Base-by-base conservation (phyloP, 2,888 invertebrate species). In the Acanthococcus lagerstroemiae region DNA sequence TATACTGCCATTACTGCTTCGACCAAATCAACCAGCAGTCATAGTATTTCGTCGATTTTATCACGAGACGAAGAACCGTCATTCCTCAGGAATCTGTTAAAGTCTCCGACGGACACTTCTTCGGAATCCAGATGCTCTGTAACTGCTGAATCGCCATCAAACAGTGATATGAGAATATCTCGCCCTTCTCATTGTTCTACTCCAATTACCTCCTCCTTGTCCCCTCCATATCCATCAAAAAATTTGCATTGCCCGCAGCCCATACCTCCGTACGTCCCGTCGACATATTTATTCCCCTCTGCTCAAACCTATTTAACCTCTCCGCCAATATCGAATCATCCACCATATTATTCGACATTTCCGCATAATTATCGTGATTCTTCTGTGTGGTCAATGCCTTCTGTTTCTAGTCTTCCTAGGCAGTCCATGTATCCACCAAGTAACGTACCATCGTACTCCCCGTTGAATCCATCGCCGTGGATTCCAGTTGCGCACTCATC, bases 11-110 rank as follows among this genome's bases (percentile, higher is more conserved):
- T 27, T 48, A 21, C 61, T 19, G 48, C 26, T 45, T 19, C 19
- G 19, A 44, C 37, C 67, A 68, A 68, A 46, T 55, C 68, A 55
- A 69, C 80, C 70, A 85, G 87, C 77, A 88, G 86, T 75, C 90
- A 90, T 78, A 90, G 90, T 79, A 90, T 90, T 76, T 88, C 88
- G 74, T 89, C 90, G 70, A 80, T 90, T 75, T 79, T 90, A 72
- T 86, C 87, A 68, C 84, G 84, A 70, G 80, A 72, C 44, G 70
- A 71, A 46, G 73, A 73, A 56, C 71, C 73, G 3, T 73, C 74
- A 19, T 73, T 74, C 68, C 70, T 74, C 65, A 70, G 74, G 44
- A 73, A 71, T 73, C 78, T 71, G 70, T 77, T 74, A 73, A 78
- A 78, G 71, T 81, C 77, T 22, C 78, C 74, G 19, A 61, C 50